Conservation (phyloP, 2,113 vertebrate genomes). For the Hippocampus zosterae region DNA sequence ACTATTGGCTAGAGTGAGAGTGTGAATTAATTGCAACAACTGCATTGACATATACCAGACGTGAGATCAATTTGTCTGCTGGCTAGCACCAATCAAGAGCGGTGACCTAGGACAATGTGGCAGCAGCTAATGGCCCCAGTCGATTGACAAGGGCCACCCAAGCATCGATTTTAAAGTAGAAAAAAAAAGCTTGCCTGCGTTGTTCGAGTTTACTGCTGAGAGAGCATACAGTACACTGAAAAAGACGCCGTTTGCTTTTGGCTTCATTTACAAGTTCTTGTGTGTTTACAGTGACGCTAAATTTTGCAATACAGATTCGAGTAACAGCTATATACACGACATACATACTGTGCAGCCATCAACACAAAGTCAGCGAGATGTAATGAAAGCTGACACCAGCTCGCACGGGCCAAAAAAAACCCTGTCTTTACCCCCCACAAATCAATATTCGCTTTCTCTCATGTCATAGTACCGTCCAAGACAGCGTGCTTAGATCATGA, state of each 20-base stretch:
- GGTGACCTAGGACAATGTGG: constrained; percentile 25
- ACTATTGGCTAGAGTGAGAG: constrained; percentile 28
- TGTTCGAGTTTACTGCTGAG: background rate
- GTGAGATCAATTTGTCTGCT: constrained; percentile 40
- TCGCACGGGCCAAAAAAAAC: constrained; percentile 29
- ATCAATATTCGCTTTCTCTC: constrained; percentile 36
- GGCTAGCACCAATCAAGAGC: constrained; percentile 17
- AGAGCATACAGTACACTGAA: background rate
- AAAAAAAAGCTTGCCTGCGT: background rate
- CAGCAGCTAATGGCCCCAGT: constrained; percentile 24
- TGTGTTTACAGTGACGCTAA: background rate
- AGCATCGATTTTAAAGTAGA: constrained; percentile 7
- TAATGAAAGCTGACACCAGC: constrained; percentile 30
- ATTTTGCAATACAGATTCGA: background rate
- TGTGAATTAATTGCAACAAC: constrained; percentile 35
- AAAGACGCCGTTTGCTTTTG: background rate
- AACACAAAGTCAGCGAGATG: constrained; percentile 8
- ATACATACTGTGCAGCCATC: background rate
- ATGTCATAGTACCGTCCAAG: constrained; percentile 41
- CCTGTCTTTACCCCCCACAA: constrained; percentile 42
- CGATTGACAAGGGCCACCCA: constrained; percentile 5
- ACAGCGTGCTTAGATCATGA: constrained; percentile 41
- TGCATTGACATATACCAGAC: constrained; percentile 45
- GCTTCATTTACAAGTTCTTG: background rate
- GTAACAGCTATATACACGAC: constrained; percentile 6